phyloP scores from a whole-genome alignment of 2,888 invertebrate species.

The Glyphotaelius pellucidus region DNA sequence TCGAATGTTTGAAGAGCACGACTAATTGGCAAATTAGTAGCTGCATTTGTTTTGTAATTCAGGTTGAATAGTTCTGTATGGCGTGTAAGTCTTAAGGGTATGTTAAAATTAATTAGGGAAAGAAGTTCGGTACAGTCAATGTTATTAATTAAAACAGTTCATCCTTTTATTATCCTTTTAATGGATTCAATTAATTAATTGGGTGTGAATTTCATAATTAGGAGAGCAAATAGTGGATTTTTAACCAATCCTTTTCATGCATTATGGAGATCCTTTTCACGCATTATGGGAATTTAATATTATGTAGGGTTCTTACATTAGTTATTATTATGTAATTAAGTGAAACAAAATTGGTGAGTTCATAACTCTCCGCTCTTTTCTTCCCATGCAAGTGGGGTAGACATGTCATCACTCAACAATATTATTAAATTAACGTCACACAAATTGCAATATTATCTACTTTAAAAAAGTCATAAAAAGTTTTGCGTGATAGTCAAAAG shows the following conservation, averaged over 20 bases:
- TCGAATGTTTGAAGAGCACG: too few relatives aligned
- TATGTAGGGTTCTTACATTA: neutral
- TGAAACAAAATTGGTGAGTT: neutral
- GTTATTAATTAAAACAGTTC: too few relatives aligned
- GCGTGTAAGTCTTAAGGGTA: too few relatives aligned
- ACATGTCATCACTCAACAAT: neutral
- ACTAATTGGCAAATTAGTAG: too few relatives aligned
- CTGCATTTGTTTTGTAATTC: too few relatives aligned
- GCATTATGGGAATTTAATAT: too few relatives aligned
- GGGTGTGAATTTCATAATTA: neutral
- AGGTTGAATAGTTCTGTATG: too few relatives aligned
- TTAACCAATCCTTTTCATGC: too few relatives aligned
- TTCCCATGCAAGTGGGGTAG: neutral
- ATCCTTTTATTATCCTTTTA: too few relatives aligned
- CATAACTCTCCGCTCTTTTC: neutral
- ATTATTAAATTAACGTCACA: neutral
- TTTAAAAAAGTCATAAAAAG: neutral
- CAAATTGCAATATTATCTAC: neutral
- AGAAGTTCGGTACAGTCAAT: too few relatives aligned
- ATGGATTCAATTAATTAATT: neutral
- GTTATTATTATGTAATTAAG: neutral
- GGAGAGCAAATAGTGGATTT: neutral
- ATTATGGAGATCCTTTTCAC: too few relatives aligned
- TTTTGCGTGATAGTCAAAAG: neutral
- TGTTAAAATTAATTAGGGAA: too few relatives aligned